Percentiles rank a stretch among this genome's conserved stretches.
These are phyloP conservation scores for Calameuta idolon DNA, from an alignment of 2,888 invertebrate genomes.

Conservation along the genomic window DNA sequence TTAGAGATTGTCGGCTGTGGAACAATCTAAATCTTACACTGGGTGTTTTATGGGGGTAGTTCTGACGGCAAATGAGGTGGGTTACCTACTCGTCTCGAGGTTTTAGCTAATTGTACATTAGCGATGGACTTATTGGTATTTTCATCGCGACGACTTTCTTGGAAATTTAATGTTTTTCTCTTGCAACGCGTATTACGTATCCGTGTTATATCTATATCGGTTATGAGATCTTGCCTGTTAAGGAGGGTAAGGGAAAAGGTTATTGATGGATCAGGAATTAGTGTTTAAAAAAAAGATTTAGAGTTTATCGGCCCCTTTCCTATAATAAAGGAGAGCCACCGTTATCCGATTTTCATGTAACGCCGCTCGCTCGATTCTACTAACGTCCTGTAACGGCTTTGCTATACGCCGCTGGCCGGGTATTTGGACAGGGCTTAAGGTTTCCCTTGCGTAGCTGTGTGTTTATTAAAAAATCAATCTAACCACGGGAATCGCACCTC, in stretches of 20 bases:
- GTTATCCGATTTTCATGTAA: conserved; percentile 7
- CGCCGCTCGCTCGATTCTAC: neutral
- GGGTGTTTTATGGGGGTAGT: conserved; percentile 42
- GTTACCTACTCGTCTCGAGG: conserved; percentile 23
- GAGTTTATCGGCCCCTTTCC: conserved; percentile 6
- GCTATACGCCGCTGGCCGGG: conserved; percentile 4
- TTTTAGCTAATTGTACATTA: conserved; percentile 41
- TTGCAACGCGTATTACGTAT: neutral
- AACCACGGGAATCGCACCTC: conserved; percentile 1
- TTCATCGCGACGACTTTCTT: neutral
- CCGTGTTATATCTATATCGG: neutral
- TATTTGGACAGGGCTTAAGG: conserved; percentile 24
- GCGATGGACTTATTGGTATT: neutral
- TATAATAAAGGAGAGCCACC: neutral
- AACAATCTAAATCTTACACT: conserved; percentile 45
- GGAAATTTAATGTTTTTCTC: neutral
- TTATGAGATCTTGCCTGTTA: neutral
- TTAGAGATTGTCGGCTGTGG: conserved; percentile 38
- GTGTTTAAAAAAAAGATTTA: conserved; percentile 5
- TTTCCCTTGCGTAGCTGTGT: conserved; percentile 13
- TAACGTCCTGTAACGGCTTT: neutral
- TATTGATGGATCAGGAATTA: conserved; percentile 1
- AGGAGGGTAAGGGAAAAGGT: neutral
- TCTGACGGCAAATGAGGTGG: conserved; percentile 33
- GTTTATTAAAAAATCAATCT: conserved; percentile 26